These are phyloP conservation scores for Eupithecia dodoneata DNA, from an alignment of 2,888 invertebrate genomes.

Conservation along the genomic window DNA sequence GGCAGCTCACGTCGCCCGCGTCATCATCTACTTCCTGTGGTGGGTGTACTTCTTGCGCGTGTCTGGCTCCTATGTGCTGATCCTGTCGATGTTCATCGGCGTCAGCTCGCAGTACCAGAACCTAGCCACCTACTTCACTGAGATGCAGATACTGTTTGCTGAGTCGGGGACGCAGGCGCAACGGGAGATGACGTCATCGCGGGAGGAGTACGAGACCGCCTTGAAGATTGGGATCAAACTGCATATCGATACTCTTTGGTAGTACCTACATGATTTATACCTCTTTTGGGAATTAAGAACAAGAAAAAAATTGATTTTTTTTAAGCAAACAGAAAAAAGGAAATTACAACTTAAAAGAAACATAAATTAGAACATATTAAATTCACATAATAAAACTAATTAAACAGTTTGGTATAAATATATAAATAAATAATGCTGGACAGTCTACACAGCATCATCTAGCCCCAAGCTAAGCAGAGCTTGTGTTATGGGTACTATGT, in stretches of 20 bases:
- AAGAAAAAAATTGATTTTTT: too few species aligned
- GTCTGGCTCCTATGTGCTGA: slow-evolving; percentile 47
- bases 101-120: slow-evolving; percentile 54
- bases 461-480: too few species aligned
- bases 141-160: slow-evolving; percentile 42
- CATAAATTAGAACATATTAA: too few species aligned
- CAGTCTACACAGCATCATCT: too few species aligned
- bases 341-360: too few species aligned
- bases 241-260: slow-evolving; percentile 49
- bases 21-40: slow-evolving; percentile 54
- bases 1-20: slow-evolving; percentile 45
- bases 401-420: too few species aligned
- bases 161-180: slow-evolving; percentile 25
- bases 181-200: slow-evolving; percentile 37
- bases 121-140: slow-evolving; percentile 49
- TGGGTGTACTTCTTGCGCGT: slow-evolving; percentile 53
- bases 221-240: slow-evolving; percentile 60
- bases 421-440: too few species aligned
- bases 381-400: too few species aligned
- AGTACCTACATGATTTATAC: background rate
- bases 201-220: slow-evolving; percentile 49
- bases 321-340: too few species aligned
- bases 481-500: too few species aligned
- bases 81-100: slow-evolving; percentile 51
- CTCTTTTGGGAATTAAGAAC: background rate